Evolutionary conservation across 2,113 vertebrate species (phyloP), one percentile per base, ranked within the genome.

Genomic region (Silurus glanis): DNA sequence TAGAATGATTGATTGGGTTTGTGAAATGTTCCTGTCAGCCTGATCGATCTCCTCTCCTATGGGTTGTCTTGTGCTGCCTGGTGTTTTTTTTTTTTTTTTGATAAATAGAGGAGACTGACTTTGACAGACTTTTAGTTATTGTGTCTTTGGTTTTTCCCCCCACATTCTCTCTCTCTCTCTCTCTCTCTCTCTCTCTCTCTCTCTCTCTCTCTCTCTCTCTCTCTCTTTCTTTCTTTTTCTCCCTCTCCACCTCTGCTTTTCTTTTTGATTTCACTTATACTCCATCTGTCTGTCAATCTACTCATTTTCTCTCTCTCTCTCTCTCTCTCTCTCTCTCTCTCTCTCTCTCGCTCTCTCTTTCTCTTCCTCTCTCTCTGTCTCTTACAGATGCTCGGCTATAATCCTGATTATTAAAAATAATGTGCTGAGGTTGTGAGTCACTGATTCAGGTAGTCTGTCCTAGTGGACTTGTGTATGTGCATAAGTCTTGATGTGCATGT

Each of bases 21-120:
- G 89, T 92, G 92, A 93, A 93, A 92, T 92, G 92, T 91, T 88
- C 91, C 91, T 90, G 92, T 93, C 92, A 91, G 89, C 45, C 85
- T 93, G 93, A 94, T 93, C 86, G 87, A 94, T 94, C 89, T 90
- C 88, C 80, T 90, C 85, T 82, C 87, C 84, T 89, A 89, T 80
- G 89, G n/a, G 85, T 62, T 78, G 79, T 28, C 17, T 55, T 53
- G 51, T 37, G 23, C 67, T 28, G 55, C 64, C 55, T 75, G 56
- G 16, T 86, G 37, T 14, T 17, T 23, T 83, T 82, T 67, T 45
- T 87, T 56, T 71, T 56, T 56, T 78, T 58, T 87, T 93, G 92
- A 95, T 92, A 91, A 94, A 95, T 91, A 90, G 89, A 85, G 86
- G 80, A 90, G 88, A 92, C 81, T 59, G 72, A 88, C 84, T 37